Evolutionary conservation across 2,888 invertebrate genomes (phyloP).

Genomic region (Pollenia labialis): DNA sequence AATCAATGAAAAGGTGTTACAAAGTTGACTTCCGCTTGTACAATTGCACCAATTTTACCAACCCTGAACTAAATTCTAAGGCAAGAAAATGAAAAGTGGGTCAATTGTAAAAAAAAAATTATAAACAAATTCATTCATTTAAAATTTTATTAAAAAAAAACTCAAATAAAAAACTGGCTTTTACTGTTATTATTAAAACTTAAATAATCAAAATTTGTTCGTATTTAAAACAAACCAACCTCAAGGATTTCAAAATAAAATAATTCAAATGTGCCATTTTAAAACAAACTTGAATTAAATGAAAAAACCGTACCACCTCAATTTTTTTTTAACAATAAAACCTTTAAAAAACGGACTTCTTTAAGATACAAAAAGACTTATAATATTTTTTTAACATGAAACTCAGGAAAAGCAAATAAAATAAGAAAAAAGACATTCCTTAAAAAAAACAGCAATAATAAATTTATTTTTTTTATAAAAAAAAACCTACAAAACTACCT

Average conservation of each 20-base stretch:
- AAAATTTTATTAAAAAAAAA: neutral
- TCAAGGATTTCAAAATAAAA: conserved; percentile 32
- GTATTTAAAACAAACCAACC: conserved; percentile 24
- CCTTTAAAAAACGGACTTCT: conserved; percentile 52
- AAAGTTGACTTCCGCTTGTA: too few relatives aligned
- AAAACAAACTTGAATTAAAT: conserved; percentile 4
- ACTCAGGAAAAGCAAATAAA: conserved; percentile 63
- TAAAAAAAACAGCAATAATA: conserved; percentile 42
- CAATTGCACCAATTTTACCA: too few relatives aligned
- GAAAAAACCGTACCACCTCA: conserved; percentile 41
- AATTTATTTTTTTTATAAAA: conserved; percentile 5
- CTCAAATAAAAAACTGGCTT: conserved; percentile 60
- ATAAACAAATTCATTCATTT: neutral
- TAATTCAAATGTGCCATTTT: conserved; percentile 71
- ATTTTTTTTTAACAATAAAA: conserved; percentile 13
- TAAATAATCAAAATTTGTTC: neutral
- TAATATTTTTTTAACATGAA: conserved; percentile 34
- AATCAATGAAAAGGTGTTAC: too few relatives aligned
- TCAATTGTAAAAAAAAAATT: too few relatives aligned
- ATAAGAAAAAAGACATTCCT: conserved; percentile 61
- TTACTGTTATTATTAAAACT: conserved; percentile 22
- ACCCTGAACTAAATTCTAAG: too few relatives aligned
- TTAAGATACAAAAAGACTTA: conserved; percentile 24
- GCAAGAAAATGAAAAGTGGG: too few relatives aligned
- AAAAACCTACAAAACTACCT: conserved; percentile 72